Base-by-base conservation (phyloP, 2,797 vertebrate genomes). In the Gymnocypris eckloni region DNA sequence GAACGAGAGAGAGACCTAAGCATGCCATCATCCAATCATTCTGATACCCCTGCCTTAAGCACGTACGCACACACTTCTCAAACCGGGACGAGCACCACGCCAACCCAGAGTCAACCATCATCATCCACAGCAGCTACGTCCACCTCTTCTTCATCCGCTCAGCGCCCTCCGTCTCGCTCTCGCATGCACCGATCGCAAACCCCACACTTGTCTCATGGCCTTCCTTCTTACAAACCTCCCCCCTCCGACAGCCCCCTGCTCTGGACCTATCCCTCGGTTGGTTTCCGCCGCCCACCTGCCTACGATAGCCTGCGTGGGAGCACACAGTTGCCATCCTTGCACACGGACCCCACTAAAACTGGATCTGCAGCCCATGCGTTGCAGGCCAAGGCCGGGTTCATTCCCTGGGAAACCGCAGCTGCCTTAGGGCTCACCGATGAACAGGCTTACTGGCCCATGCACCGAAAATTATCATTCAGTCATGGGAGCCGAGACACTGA, bases 181-280 rank as follows among this genome's bases (percentile, higher is more conserved):
- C 88, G 89, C 61, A 73, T 89, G 54, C 93, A 95, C 41, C 95
- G 95, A 76, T 95, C 95, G 79, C 95, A 95, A 89, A 95, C 94
- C 1, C 94, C 95, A 22, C 95, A 95, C n/a, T 61, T 78, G 52
- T 80, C 86, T 50, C 87, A 87, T 25, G 91, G 94, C 87, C 94
- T 96, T 70, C 96, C 95, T 7, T 94, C 95, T 0, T 96, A 96
- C 89, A 96, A 95, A 86, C 95, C 95, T 15, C 94, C 95, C n/a
- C 93, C 94, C 0, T 94, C 95, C 0, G 95, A 96, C 92, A 95
- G 95, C 90, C 95, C 95, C 37, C 93, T 96, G 25, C 95, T 97
- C 71, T 98, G 97, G 97, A 98, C 97, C 54, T 98, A 97, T 92
- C 97, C 97, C 28, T 97, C 97, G 0, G 93, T 95, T 11, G 96